Base-by-base conservation (phyloP, 2,888 invertebrate genomes). In the Stegana nigrithorax region DNA sequence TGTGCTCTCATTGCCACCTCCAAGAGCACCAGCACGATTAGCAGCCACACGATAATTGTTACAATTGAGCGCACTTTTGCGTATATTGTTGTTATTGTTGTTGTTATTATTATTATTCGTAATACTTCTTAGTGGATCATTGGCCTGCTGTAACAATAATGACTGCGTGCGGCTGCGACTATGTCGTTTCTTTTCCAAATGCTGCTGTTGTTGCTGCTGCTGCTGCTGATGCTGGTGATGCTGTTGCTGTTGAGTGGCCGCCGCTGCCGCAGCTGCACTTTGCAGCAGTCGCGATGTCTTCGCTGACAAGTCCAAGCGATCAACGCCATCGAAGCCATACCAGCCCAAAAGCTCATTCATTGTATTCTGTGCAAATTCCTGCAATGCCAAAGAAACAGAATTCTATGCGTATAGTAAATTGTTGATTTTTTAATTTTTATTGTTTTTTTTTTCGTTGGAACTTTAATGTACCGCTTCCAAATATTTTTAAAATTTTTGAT, bases 341-440 rank as follows among this genome's bases (percentile, higher is more conserved):
- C 95, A 95, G 45, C 95, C 95, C 23, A 96, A 88, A 65, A 96
- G 87, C 85, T 96, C 95, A 81, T 95, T 95, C 95, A 96, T 96
- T 1, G 95, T 94, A 55, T 92, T 93, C 84, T 95, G 95, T 4
- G 95, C 95, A 86, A 93, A 96, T 84, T 95, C 94, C 96, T 96
- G 87, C 3, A 88, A 88, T 19, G 45, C 60, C 17, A 32, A 60
- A 12, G 56, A 51, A 21, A 55, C 1, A 44, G 42, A 7, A 2
- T 39, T 47, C 17, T 58, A 25, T 25, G 7, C n/a, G 39, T 1
- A 12, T 55, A 60, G 27, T 55, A 26, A 14, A 14, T 17, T 60
- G 53, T 27, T 59, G 62, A 10, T 63, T 51, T 26, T 62, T 32
- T 29, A 60, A 58, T 56, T n/a, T n/a, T n/a, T n/a, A n/a, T n/a